phyloP scores from a whole-genome alignment of 2,888 invertebrate species.

The Neocrepidodera transversa region DNA sequence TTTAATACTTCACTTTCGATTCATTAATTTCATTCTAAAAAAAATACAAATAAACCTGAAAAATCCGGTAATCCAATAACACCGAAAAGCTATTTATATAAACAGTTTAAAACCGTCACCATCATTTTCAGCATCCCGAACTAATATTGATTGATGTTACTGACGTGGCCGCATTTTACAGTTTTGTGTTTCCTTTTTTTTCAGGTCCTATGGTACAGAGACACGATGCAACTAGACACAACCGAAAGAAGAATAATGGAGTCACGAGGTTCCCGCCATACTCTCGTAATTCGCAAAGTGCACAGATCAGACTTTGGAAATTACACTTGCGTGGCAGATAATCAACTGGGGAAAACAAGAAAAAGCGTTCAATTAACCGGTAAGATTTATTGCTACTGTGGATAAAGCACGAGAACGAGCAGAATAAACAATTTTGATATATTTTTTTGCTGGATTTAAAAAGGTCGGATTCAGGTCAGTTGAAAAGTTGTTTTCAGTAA shows the following conservation, averaged over 20 bases:
- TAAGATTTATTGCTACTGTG: slow-evolving; percentile 52
- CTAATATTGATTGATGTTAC: slow-evolving; percentile 16
- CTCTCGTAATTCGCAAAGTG: slow-evolving; percentile 72
- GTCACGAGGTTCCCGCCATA: slow-evolving; percentile 71
- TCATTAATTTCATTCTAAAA: neutral
- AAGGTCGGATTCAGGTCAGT: neutral
- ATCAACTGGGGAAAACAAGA: slow-evolving; percentile 70
- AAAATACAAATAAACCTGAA: neutral
- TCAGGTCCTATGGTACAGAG: slow-evolving; percentile 73
- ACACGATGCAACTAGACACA: slow-evolving; percentile 72
- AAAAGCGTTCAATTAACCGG: slow-evolving; percentile 72
- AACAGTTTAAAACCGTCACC: slow-evolving; percentile 15
- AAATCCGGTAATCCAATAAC: neutral
- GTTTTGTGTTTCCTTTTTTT: slow-evolving; percentile 29
- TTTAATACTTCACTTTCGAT: too few relatives aligned
- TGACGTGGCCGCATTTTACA: slow-evolving; percentile 2
- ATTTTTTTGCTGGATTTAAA: slow-evolving; percentile 14
- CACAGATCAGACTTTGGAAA: slow-evolving; percentile 73
- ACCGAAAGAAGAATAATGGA: slow-evolving; percentile 73
- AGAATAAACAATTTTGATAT: slow-evolving; percentile 38
- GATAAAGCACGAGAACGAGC: slow-evolving; percentile 12
- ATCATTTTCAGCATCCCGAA: neutral
- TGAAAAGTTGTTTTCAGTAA: too few relatives aligned
- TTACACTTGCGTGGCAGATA: slow-evolving; percentile 75
- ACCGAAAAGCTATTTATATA: slow-evolving; percentile 13